Evolutionary conservation across 2,797 vertebrate genomes (phyloP), one percentile per base, ranked within the genome.

Genomic region (Centroberyx gerrardi): DNA sequence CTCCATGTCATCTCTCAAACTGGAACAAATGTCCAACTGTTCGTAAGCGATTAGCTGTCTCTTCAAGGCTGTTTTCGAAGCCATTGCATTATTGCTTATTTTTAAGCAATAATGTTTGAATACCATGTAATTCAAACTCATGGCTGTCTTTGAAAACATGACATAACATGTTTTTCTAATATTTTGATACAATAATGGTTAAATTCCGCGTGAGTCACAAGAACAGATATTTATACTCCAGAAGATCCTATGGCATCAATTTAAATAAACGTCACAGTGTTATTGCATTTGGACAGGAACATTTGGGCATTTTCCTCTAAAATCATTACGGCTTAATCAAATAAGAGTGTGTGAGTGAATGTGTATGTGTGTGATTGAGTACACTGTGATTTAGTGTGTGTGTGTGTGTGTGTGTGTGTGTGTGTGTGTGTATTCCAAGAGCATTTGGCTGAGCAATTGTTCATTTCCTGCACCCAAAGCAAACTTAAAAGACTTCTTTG

Each of bases 321-420:
- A 74, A 68, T 64, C 61, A 67, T 73, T 71, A 52, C 15, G 72
- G 31, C 10, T 13, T 85, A 71, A 87, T 76, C 68, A 66, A 60
- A 73, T 85, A 59, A 67, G 18, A 17, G 54, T n/a, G 67, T 67
- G 48, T 6, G 8, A 6, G 22, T 14, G 13, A 22, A 8, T 22
- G 51, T 53, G 51, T 8, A 2, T 22, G 38, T 40, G 38, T 40
- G 38, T 12, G 38, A 12, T 40, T 40, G 38, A 40, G 38, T 9
- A 7, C 38, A 8, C 38, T 40, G 38, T 40, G 38, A 8, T 8
- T 40, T 4, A 4, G 8, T 51, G 22, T 54, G 51, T 14, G 2
- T 40, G 29, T n/a, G 52, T 27, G 14, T 36, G n/a, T 31, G 17
- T 15, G 5, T 56, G 14, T 56, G 28, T 55, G 10, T 8, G 8